Base-by-base conservation (phyloP, 1,140 invertebrate genomes). In the Laupala kohalensis region DNA sequence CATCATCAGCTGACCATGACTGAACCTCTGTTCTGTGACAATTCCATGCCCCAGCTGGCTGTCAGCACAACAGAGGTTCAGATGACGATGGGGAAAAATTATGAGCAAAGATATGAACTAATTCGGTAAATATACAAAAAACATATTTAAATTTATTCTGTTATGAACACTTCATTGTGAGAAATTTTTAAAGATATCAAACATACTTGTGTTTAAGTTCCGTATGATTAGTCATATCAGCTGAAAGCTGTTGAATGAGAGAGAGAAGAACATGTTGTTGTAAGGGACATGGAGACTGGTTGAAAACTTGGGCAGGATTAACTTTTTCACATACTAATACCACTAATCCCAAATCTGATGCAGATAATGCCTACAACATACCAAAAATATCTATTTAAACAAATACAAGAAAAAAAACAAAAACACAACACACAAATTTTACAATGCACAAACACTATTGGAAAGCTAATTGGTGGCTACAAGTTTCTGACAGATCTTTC, bases 241-340 rank as follows among this genome's bases (percentile, higher is more conserved):
- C 90, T 4, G 93, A 92, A 4, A 98, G 85, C 79, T 98, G 95
- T 80, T 96, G 94, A 74, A 97, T 92, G 3, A 98, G 84, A 0
- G 94, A 96, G 27, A 98, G 82, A 69, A 97, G 83, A 62, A 96
- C 93, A 75, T 91, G 91, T 77, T 95, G 94, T 70, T 90, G 88
- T 15, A 94, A 81, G 15, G 87, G 84, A 78, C 89, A 92, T 1
- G 88, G 86, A 6, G 77, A 79, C 68, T 85, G 81, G 9, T 83
- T 83, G 82, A 97, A 96, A 19, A 96, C 88, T 74, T 86, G 84
- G 6, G 86, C 82, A 0, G 89, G 88, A 77, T 93, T 90, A 4
- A 92, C 91, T 73, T 86, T 86, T 73, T 94, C 89, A 79, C 95
- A 95, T 3, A 93, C 89, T 74, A 89, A 89, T 74, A 95, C 86